Evolutionary conservation across 2,888 invertebrate genomes (phyloP).

Genomic region (Scaptomyza cyrtandrae): DNA sequence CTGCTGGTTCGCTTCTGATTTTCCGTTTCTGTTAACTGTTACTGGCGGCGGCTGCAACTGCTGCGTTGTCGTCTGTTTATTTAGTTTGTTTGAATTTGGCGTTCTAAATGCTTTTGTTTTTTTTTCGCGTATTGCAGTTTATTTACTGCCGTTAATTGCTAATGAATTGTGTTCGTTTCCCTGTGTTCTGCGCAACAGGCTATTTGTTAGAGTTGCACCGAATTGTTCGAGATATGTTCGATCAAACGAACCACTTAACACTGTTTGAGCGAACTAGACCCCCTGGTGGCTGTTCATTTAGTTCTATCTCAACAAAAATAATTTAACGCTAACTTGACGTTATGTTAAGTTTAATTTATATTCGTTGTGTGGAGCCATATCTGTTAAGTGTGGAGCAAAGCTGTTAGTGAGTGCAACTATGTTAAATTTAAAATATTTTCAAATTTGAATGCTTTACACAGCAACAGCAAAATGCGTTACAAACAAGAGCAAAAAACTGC

Average conservation of each 20-base stretch:
- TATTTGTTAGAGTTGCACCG: slow-evolving; percentile 28
- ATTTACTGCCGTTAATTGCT: slow-evolving; percentile 65
- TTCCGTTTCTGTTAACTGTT: slow-evolving; percentile 25
- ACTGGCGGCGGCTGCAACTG: slow-evolving; percentile 41
- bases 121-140: slow-evolving; percentile 45
- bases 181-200: slow-evolving; percentile 61
- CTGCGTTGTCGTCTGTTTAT: slow-evolving; percentile 60
- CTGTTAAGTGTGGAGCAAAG: slow-evolving; percentile 6
- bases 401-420: slow-evolving; percentile 1
- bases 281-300: slow-evolving; percentile 23
- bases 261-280: slow-evolving; percentile 22
- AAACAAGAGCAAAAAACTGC: not conserved
- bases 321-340: not conserved
- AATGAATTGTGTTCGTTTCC: slow-evolving; percentile 51
- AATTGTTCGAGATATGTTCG: slow-evolving; percentile 35
- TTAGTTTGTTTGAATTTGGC: slow-evolving; percentile 43
- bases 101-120: slow-evolving; percentile 48
- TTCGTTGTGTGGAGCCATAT: no score
- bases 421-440: not conserved
- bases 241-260: slow-evolving; percentile 29
- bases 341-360: not conserved
- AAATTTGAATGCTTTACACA: slow-evolving; percentile 10
- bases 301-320: slow-evolving; percentile 16
- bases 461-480: not conserved
- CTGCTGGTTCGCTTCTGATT: slow-evolving; percentile 40